Base-by-base conservation (phyloP, 2,888 invertebrate species). In the Pelosia muscerda region DNA sequence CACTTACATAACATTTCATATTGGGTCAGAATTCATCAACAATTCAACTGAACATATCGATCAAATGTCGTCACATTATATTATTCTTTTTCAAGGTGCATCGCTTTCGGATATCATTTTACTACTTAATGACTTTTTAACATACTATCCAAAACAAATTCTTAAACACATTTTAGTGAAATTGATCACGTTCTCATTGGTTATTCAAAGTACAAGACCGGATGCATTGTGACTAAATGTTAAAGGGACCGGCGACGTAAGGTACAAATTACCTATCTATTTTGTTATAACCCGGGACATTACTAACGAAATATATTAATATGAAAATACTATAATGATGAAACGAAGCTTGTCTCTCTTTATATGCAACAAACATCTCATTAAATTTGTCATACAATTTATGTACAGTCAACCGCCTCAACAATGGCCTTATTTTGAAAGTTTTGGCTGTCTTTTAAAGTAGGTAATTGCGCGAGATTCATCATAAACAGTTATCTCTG, bases 381-480 rank as follows among this genome's bases (percentile, higher is more conserved):
- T 91, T 89, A 90, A 90, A 86, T 87, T 87, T 87, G 86, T 88
- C 85, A 84, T 88, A 88, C 87, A 86, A 87, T 87, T 87, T 86
- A 80, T 82, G 87, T 84, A 90, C 90, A 91, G 89, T 81, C 75
- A 77, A 85, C 90, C 90, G 89, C 75, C 73, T 28, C 57, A 54
- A 58, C 81, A 72, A 56, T 59, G 13, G 22, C 22, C 66, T 70
- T 74, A 75, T 71, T 66, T 59, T 77, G 61, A 69, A 79, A 73
- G 26, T 70, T 79, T 65, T 61, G 54, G 71, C 61, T 70, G 53
- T 61, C 28, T 69, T 66, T 71, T 73, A 57, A 61, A 63, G 64
- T n/a, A n/a, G n/a, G n/a, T 71, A 65, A 75, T 74, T 72, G 72
- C 54, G 28, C 61, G 64, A 69, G 60, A 53, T 67, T 71, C 19